Evolutionary conservation across 1,140 invertebrate genomes (phyloP).

Genomic region (Polypedilum pembai): DNA sequence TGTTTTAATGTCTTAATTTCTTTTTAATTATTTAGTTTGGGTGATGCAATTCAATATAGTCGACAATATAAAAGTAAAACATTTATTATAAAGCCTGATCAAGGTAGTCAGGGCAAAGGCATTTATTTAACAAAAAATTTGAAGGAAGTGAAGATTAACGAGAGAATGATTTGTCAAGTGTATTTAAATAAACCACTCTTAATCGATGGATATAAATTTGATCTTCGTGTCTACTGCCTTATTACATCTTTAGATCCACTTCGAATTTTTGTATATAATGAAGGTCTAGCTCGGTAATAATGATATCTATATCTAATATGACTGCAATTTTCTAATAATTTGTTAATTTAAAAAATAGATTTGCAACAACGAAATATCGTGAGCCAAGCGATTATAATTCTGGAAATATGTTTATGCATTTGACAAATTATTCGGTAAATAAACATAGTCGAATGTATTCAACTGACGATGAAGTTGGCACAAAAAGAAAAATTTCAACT

Average conservation of each 20-base stretch:
- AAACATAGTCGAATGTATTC: constrained; percentile 78
- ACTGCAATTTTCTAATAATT: constrained; percentile 28
- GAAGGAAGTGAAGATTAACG: constrained; percentile 67
- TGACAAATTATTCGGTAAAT: constrained; percentile 96
- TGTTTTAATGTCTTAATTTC: too few relatives aligned
- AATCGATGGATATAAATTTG: constrained; percentile 96
- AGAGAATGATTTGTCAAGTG: constrained; percentile 77
- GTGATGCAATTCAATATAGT: constrained; percentile 55
- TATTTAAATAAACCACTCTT: constrained; percentile 70
- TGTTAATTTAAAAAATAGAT: constrained; percentile 46
- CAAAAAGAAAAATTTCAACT: constrained; percentile 77
- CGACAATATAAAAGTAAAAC: constrained; percentile 63
- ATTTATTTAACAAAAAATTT: constrained; percentile 75
- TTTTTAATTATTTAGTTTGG: constrained; percentile 52
- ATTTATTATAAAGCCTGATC: constrained; percentile 83
- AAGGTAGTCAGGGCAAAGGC: constrained; percentile 76
- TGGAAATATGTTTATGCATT: constrained; percentile 86
- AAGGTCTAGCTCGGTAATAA: constrained; percentile 77
- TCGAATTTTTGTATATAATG: constrained; percentile 88
- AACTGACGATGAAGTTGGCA: constrained; percentile 67
- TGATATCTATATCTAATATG: background rate
- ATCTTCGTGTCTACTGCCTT: constrained; percentile 87
- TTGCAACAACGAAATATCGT: constrained; percentile 77
- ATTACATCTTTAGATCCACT: constrained; percentile 92
- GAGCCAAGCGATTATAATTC: constrained; percentile 72